Conservation (phyloP, 1,140 invertebrate species). For the Spodoptera litura region DNA sequence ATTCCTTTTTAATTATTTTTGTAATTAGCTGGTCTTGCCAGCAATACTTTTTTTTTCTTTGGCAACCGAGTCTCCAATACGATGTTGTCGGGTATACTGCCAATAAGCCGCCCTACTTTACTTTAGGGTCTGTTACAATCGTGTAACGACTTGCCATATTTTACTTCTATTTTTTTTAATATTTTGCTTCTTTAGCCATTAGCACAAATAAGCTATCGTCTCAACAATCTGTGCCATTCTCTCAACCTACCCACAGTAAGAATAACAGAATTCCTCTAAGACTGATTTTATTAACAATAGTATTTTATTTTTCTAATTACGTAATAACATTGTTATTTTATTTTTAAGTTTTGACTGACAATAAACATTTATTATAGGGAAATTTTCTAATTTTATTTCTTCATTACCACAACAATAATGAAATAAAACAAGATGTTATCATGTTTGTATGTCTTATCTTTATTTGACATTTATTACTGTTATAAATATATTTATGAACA, state of each 20-base stretch:
- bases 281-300: slow-evolving; percentile 40
- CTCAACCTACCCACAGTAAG: slow-evolving; percentile 3
- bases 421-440: slow-evolving; percentile 4
- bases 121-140: too few species aligned
- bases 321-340: slow-evolving; percentile 44
- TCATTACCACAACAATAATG: neutral
- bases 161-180: too few species aligned
- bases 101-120: too few species aligned
- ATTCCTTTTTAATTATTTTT: too few species aligned
- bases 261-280: slow-evolving; percentile 27
- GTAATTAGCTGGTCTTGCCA: too few species aligned
- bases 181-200: neutral
- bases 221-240: slow-evolving; percentile 36
- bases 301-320: slow-evolving; percentile 31
- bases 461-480: slow-evolving; percentile 39
- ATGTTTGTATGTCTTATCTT: slow-evolving; percentile 20
- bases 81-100: too few species aligned
- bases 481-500: slow-evolving; percentile 47
- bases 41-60: too few species aligned
- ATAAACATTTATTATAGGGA: slow-evolving; percentile 17
- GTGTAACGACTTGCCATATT: too few species aligned
- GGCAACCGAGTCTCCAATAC: too few species aligned
- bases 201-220: slow-evolving; percentile 6
- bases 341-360: slow-evolving; percentile 41
- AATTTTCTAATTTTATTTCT: neutral